These are phyloP conservation scores for Acipenser oxyrinchus DNA, from an alignment of 2,797 vertebrate genomes.

Conservation along the genomic window DNA sequence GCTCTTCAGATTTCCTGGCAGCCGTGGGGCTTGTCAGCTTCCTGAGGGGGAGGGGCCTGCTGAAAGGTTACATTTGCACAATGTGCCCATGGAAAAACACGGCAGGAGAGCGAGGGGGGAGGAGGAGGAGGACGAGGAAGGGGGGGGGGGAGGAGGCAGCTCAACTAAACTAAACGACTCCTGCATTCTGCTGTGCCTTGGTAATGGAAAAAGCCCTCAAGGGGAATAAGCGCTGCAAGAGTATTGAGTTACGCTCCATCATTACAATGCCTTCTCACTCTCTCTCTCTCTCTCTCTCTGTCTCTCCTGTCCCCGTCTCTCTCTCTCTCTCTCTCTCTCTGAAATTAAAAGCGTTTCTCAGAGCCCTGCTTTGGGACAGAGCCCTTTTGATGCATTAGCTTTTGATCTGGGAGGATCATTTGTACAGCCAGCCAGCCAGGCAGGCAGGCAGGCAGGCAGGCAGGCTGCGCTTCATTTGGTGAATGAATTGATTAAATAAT, in stretches of 20 bases:
- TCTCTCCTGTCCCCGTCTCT: not conserved
- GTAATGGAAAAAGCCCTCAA: conserved; percentile 78
- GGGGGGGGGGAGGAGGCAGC: conserved; percentile 17
- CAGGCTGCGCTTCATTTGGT: conserved; percentile 3
- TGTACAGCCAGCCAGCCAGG: too few species aligned
- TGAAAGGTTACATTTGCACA: conserved; percentile 92
- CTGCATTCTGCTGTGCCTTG: conserved; percentile 50
- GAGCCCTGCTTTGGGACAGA: too few species aligned
- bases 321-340: conserved; percentile 15
- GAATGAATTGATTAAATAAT: too few species aligned
- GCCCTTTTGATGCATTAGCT: too few species aligned
- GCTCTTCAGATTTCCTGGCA: conserved; percentile 81
- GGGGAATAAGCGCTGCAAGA: conserved; percentile 69
- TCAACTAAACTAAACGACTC: conserved; percentile 59
- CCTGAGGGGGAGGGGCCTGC: conserved; percentile 69
- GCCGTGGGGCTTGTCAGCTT: conserved; percentile 65
- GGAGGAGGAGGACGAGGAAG: conserved; percentile 1
- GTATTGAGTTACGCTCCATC: conserved; percentile 66
- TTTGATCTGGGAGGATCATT: too few species aligned
- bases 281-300: conserved; percentile 23
- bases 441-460: conserved; percentile 8
- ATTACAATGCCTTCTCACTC: conserved; percentile 49
- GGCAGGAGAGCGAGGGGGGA: conserved; percentile 15
- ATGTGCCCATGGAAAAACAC: conserved; percentile 71
- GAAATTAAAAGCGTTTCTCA: too few species aligned